phyloP scores from a whole-genome alignment of 2,797 vertebrate species.

The Gymnocypris eckloni region DNA sequence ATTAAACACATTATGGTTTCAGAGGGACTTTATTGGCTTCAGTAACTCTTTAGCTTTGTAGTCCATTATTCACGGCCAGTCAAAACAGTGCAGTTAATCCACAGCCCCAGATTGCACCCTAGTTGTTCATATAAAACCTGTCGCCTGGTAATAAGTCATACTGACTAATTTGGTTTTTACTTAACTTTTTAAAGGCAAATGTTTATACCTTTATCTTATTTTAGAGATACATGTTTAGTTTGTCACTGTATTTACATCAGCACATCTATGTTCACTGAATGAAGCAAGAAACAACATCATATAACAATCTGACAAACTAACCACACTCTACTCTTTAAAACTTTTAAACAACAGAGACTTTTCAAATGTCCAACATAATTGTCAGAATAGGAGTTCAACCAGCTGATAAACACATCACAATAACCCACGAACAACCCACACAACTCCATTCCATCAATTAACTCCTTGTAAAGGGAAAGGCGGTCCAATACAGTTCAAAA shows the following conservation, averaged over 20 bases:
- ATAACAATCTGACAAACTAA: neutral
- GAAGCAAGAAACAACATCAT: neutral
- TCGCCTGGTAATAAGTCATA: neutral
- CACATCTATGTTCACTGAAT: neutral
- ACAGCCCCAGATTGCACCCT: neutral
- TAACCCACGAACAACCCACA: too few relatives aligned
- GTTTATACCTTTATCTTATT: neutral
- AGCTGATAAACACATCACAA: too few relatives aligned
- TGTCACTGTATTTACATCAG: neutral
- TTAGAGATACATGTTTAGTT: neutral
- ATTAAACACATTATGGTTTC: conserved; percentile 41
- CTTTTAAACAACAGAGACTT: too few relatives aligned
- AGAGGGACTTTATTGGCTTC: conserved; percentile 23
- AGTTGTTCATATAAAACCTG: conserved; percentile 16
- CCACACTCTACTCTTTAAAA: neutral
- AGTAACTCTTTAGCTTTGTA: conserved; percentile 31
- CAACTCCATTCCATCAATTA: too few relatives aligned
- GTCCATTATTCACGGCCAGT: conserved; percentile 27
- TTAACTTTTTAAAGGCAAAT: neutral
- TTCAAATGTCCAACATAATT: neutral
- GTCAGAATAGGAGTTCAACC: too few relatives aligned
- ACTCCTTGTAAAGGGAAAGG: too few relatives aligned
- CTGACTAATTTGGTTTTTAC: neutral
- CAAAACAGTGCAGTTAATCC: conserved; percentile 20
- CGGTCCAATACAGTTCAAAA: too few relatives aligned